These are phyloP conservation scores for Mythimna ferrago DNA, from an alignment of 2,888 invertebrate genomes.

Conservation along the genomic window DNA sequence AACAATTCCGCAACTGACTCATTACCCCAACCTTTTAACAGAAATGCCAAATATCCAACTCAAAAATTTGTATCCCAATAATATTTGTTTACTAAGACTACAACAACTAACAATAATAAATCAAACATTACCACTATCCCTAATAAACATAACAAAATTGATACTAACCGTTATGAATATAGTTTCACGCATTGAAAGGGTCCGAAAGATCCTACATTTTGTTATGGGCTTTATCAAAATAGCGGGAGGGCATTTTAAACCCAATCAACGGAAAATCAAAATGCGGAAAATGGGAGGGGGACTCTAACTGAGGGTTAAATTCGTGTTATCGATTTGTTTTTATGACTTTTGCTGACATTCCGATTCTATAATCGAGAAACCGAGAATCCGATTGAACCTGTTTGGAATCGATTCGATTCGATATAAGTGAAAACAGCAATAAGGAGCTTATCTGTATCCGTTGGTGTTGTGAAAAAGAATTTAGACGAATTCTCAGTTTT, in stretches of 20 bases:
- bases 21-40: no score
- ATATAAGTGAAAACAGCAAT: conserved; percentile 49
- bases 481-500: background rate
- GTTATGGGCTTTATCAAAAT: conserved; percentile 84
- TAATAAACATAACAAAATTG: conserved; percentile 63
- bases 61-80: background rate
- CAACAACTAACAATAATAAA: conserved; percentile 23
- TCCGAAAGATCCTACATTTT: conserved; percentile 77
- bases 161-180: conserved; percentile 65
- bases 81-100: conserved; percentile 19
- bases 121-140: conserved; percentile 32
- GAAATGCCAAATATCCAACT: no score
- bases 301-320: conserved; percentile 88
- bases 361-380: conserved; percentile 74
- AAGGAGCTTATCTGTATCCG: conserved; percentile 16
- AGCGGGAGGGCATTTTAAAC: conserved; percentile 88
- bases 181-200: conserved; percentile 76
- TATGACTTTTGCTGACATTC: conserved; percentile 87
- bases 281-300: conserved; percentile 89
- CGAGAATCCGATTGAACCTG: conserved; percentile 59
- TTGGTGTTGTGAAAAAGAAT: background rate
- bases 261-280: conserved; percentile 90
- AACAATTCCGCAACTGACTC: no score
- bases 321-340: conserved; percentile 88
- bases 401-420: conserved; percentile 43